Evolutionary conservation across 2,888 invertebrate genomes (phyloP).

Genomic region (Mylabris sibirica): DNA sequence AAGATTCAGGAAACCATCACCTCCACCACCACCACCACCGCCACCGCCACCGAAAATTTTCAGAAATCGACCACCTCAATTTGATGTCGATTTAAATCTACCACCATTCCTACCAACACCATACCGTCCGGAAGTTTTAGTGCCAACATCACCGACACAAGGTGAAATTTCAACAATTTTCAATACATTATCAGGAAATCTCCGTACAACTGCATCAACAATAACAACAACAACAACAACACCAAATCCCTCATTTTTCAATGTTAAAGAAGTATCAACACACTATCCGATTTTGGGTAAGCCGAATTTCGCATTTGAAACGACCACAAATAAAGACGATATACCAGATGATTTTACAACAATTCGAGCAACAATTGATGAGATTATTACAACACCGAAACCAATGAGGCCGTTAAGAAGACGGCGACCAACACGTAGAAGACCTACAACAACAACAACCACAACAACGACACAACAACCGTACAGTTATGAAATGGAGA

Average conservation of each 20-base stretch:
- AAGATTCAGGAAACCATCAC: slow-evolving; percentile 25
- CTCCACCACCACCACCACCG: slow-evolving; percentile 33
- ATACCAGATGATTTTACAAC: slow-evolving; percentile 48
- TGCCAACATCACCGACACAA: slow-evolving; percentile 58
- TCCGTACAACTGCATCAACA: slow-evolving; percentile 47
- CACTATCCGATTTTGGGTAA: slow-evolving; percentile 58
- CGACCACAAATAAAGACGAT: slow-evolving; percentile 39
- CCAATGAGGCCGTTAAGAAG: slow-evolving; percentile 33
- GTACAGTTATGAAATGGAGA: slow-evolving; percentile 36
- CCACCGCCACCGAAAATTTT: slow-evolving; percentile 20
- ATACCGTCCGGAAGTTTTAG: slow-evolving; percentile 50
- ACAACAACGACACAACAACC: slow-evolving; percentile 40
- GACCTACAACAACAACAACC: slow-evolving; percentile 38
- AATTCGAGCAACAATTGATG: slow-evolving; percentile 23
- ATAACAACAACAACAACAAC: slow-evolving; percentile 39
- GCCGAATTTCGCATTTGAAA: slow-evolving; percentile 38
- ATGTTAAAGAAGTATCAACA: slow-evolving; percentile 60
- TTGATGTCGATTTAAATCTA: slow-evolving; percentile 45
- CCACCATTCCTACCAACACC: slow-evolving; percentile 59
- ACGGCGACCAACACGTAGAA: slow-evolving; percentile 38
- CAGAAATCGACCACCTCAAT: slow-evolving; percentile 26
- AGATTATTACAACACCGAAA: slow-evolving; percentile 34
- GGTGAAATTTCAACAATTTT: slow-evolving; percentile 58
- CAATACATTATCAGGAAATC: slow-evolving; percentile 47
- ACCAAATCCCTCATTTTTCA: slow-evolving; percentile 50